phyloP scores from a whole-genome alignment of 2,888 invertebrate genomes.

The Chaetogeoica ovagalla region DNA sequence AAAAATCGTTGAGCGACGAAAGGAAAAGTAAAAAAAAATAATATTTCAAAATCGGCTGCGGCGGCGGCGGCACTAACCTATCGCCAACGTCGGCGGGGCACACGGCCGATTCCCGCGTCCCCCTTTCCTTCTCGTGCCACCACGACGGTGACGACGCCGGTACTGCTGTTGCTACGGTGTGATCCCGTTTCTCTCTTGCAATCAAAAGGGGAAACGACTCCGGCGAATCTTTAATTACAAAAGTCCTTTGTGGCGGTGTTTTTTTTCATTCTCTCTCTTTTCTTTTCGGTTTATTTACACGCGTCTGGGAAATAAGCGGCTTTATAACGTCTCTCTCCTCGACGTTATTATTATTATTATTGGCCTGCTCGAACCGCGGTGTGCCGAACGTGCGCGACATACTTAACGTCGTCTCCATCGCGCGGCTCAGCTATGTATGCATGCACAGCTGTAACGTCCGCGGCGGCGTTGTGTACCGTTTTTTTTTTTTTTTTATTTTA shows the following conservation, averaged over 20 bases:
- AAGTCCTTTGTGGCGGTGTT: conserved; percentile 31
- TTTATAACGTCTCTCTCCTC: neutral
- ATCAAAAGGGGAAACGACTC: conserved; percentile 39
- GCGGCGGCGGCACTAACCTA: conserved; percentile 27
- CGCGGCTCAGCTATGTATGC: neutral
- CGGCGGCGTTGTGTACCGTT: no score
- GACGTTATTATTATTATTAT: conserved; percentile 8
- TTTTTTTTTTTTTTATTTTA: no score
- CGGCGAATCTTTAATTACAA: conserved; percentile 48
- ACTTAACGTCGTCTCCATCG: neutral
- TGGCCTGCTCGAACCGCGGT: neutral
- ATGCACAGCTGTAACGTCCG: no score
- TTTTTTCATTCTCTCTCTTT: conserved; percentile 13
- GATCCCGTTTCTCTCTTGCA: conserved; percentile 24
- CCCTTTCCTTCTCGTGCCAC: conserved; percentile 6
- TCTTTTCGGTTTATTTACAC: conserved; percentile 1
- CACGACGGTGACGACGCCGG: neutral
- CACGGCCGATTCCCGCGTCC: conserved; percentile 21
- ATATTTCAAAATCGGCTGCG: conserved; percentile 37
- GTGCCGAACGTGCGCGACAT: conserved; percentile 2
- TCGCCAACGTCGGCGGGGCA: conserved; percentile 25
- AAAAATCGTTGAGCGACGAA: conserved; percentile 40
- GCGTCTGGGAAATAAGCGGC: neutral
- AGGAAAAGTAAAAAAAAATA: neutral
- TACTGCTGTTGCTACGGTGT: no score